phyloP scores from a whole-genome alignment of 2,797 vertebrate genomes.

The Micrastur ruficollis region DNA sequence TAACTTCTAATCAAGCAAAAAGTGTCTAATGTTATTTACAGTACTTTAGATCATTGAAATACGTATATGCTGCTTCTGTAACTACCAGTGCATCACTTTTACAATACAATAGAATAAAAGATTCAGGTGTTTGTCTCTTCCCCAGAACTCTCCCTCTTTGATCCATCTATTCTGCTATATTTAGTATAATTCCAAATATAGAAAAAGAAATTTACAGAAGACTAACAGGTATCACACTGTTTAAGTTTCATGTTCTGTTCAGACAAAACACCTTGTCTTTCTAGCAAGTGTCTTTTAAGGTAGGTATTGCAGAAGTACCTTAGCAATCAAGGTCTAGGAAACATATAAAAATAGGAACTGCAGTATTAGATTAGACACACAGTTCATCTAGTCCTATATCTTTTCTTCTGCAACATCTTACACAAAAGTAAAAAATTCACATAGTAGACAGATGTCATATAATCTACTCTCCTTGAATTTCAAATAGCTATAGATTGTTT shows the following conservation, averaged over 20 bases:
- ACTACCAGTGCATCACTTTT: background rate
- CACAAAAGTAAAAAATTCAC: background rate
- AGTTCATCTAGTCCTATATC: background rate
- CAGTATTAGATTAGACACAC: background rate
- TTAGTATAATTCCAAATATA: background rate
- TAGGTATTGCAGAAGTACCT: background rate
- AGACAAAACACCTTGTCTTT: background rate
- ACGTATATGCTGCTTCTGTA: background rate
- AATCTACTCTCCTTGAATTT: background rate
- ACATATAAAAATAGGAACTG: background rate
- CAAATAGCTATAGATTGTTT: background rate
- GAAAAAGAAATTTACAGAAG: background rate
- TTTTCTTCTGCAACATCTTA: background rate
- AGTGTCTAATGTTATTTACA: background rate
- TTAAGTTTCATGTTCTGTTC: background rate
- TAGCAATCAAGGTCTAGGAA: background rate
- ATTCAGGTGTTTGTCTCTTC: background rate
- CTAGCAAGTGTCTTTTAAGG: background rate
- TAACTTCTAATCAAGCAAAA: background rate
- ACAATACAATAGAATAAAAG: background rate
- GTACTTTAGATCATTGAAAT: background rate
- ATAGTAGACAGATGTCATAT: background rate
- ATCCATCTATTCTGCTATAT: background rate
- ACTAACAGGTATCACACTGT: background rate
- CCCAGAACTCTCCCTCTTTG: background rate